Evolutionary conservation across 2,113 vertebrate genomes (phyloP), one percentile per base, ranked within the genome.

Genomic region (Pterocles gutturalis): DNA sequence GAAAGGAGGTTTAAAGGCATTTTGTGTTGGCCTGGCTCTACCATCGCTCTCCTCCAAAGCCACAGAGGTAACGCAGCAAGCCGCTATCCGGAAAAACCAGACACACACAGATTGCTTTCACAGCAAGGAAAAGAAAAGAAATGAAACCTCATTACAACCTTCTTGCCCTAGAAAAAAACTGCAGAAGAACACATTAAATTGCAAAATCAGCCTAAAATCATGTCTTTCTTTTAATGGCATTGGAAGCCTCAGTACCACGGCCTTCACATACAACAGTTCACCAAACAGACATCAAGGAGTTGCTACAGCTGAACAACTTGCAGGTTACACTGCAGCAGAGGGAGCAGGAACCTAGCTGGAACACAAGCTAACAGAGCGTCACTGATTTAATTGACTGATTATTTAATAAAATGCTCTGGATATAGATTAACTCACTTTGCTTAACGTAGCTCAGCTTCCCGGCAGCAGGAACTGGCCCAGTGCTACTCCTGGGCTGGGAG

Each of bases 371-470:
- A 69, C 70, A 78, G 51, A 91, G 54, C 51, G 0, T 55, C 87
- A 70, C 87, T 61, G 77, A 95, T 79, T 96, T 91, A 95, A 96
- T 86, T 94, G 84, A 91, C 87, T 72, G 70, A 95, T 97, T 66
- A 96, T 96, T 96, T 96, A 96, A 96, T 96, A 97, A 97, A 96
- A 94, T 34, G n/a, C 41, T 80, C 75, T 93, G 90, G 82, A 93
- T 96, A 95, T 51, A 77, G 87, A 96, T 95, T 94, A 97, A 95
- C 92, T 94, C 0, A 0, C 62, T 95, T 79, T 77, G 66, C 77
- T 83, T 93, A 89, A 94, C 70, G 92, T n/a, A 88, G 71, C 75
- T 86, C 70, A 66, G 84, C 82, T 94, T 96, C 95, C 92, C 73
- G 95, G 92, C 83, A 93, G 91, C 54, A 85, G 66, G 70, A 93